Evolutionary conservation across 2,113 vertebrate genomes (phyloP).

Genomic region (Coptodon bakossiorum): DNA sequence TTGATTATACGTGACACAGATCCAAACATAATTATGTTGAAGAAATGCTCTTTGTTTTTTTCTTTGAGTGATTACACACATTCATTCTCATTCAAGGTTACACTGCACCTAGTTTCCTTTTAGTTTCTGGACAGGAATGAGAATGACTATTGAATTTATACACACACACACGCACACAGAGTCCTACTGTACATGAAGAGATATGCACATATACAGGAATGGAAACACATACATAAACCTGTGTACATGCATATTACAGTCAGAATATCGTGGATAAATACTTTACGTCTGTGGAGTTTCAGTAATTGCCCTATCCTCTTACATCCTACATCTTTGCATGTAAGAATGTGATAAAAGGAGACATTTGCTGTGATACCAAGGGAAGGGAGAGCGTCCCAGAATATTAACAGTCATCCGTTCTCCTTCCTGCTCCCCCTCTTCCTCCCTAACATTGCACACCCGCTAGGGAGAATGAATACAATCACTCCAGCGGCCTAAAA

Average conservation of each 20-base stretch:
- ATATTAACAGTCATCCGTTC: neutral
- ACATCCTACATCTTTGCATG: neutral
- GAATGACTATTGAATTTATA: neutral
- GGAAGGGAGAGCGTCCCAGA: neutral
- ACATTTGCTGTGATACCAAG: neutral
- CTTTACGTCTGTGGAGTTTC: neutral
- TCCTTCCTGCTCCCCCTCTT: neutral
- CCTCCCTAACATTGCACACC: neutral
- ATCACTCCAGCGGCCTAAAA: slow-evolving; percentile 9
- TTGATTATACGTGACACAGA: neutral
- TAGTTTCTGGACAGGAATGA: neutral
- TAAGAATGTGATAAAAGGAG: neutral
- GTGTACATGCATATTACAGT: neutral
- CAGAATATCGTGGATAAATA: neutral
- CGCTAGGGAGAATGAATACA: slow-evolving; percentile 15
- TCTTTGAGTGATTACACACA: neutral
- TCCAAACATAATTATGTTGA: neutral
- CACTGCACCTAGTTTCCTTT: neutral
- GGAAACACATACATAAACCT: neutral
- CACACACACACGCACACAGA: neutral
- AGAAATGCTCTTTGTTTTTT: neutral
- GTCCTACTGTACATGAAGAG: neutral
- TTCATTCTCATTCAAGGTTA: neutral
- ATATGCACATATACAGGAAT: neutral
- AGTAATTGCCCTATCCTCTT: neutral